Evolutionary conservation across 2,888 invertebrate species (phyloP).

Genomic region (Phaonia tiefii): DNA sequence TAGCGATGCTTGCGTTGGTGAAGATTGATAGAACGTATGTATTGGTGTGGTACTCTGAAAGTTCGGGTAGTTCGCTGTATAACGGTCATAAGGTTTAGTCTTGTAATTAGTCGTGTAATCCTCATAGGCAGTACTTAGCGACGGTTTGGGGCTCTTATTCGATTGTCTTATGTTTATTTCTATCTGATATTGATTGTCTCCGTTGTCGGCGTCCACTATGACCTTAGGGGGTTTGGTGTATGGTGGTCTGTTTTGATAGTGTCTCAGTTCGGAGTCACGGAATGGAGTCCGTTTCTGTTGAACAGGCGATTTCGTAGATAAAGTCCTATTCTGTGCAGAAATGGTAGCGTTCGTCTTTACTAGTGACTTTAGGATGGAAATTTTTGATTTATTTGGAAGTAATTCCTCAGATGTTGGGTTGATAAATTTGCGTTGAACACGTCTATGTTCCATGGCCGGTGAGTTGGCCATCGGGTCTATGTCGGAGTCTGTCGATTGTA

Average conservation of each 20-base stretch:
- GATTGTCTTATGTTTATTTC: slow-evolving; percentile 80
- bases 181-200: slow-evolving; percentile 78
- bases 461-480: slow-evolving; percentile 50
- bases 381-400: background rate
- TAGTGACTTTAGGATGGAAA: background rate
- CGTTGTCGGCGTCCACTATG: slow-evolving; percentile 74
- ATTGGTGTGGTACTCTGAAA: slow-evolving; percentile 67
- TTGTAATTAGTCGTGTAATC: slow-evolving; percentile 73
- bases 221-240: slow-evolving; percentile 75
- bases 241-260: slow-evolving; percentile 73
- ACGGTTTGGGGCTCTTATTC: slow-evolving; percentile 71
- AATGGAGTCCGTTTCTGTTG: slow-evolving; percentile 69
- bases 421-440: slow-evolving; percentile 55
- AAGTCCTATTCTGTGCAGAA: background rate
- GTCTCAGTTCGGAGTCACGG: slow-evolving; percentile 74
- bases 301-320: slow-evolving; percentile 53
- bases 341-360: background rate
- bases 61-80: slow-evolving; percentile 70
- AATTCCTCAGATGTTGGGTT: slow-evolving; percentile 59
- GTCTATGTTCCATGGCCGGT: slow-evolving; percentile 44
- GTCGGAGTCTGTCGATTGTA: slow-evolving; percentile 40
- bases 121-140: slow-evolving; percentile 35
- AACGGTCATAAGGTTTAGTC: slow-evolving; percentile 72
- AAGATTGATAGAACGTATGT: slow-evolving; percentile 68
- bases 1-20: slow-evolving; percentile 61